Conservation (phyloP, 2,113 vertebrate genomes). For the Bufo bufo region DNA sequence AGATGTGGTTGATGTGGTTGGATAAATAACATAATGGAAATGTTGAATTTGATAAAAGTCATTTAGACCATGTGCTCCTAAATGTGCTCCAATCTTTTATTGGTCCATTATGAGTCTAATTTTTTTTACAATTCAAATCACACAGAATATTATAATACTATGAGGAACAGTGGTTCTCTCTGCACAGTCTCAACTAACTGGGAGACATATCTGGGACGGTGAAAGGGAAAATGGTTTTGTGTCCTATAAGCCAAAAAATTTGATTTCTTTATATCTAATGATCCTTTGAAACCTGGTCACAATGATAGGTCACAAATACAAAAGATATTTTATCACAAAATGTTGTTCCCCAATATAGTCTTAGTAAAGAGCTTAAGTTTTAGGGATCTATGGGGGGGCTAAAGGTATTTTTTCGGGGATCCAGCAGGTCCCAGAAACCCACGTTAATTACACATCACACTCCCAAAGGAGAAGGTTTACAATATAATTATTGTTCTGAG, state of each 20-base stretch:
- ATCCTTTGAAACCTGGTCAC: background rate
- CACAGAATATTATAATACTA: background rate
- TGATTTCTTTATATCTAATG: background rate
- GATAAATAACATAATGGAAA: constrained; percentile 42
- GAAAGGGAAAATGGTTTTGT: background rate
- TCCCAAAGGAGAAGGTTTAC: no score
- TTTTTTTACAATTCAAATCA: background rate
- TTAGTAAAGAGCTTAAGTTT: no score
- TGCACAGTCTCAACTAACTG: background rate
- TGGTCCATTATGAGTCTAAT: background rate
- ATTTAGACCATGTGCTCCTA: constrained; percentile 8
- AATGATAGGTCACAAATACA: no score
- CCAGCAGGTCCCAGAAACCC: no score
- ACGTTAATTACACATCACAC: no score
- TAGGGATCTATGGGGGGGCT: no score
- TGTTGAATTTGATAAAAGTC: constrained; percentile 28
- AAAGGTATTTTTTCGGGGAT: no score
- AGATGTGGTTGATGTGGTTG: constrained; percentile 34
- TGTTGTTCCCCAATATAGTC: no score
- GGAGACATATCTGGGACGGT: background rate
- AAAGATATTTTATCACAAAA: no score
- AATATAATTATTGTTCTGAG: no score
- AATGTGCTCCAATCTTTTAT: background rate
- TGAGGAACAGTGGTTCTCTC: background rate
- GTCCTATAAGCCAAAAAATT: background rate